Conservation (phyloP, 2,113 vertebrate species). For the Campylomormyrus tamandua region DNA sequence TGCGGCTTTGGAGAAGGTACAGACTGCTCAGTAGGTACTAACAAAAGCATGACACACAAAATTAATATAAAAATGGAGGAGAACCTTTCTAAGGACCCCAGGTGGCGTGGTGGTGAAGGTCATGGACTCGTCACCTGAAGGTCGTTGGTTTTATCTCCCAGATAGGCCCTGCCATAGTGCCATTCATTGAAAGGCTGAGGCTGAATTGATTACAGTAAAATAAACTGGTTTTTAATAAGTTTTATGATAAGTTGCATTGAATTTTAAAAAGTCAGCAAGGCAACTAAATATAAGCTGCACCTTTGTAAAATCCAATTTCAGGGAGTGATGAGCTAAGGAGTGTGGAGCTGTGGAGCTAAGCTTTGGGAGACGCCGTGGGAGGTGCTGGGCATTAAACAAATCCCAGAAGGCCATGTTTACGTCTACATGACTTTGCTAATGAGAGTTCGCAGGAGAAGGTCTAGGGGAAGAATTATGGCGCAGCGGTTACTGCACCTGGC, state of each 20-base stretch:
- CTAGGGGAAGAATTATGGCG: neutral
- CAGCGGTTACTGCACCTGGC: neutral
- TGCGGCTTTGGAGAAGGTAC: neutral
- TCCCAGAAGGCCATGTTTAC: neutral
- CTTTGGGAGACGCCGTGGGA: neutral
- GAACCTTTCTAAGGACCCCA: no score
- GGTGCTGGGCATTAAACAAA: neutral
- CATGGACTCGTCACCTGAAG: neutral
- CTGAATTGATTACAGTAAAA: neutral
- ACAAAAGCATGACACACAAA: neutral
- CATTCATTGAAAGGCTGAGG: neutral
- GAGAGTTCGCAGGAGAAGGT: neutral
- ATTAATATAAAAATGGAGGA: neutral
- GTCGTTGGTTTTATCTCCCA: neutral
- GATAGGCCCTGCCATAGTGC: neutral
- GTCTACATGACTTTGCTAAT: neutral
- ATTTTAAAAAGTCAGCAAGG: neutral
- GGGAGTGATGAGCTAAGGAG: neutral
- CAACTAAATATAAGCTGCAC: neutral
- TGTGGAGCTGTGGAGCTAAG: neutral
- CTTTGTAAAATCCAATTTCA: neutral
- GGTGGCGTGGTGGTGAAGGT: neutral
- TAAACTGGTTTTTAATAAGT: neutral
- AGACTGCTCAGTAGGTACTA: neutral
- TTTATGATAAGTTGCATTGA: neutral